Evolutionary conservation across 1,140 invertebrate genomes (phyloP), one percentile per base, ranked within the genome.

Genomic region (Magallana ariakensis): DNA sequence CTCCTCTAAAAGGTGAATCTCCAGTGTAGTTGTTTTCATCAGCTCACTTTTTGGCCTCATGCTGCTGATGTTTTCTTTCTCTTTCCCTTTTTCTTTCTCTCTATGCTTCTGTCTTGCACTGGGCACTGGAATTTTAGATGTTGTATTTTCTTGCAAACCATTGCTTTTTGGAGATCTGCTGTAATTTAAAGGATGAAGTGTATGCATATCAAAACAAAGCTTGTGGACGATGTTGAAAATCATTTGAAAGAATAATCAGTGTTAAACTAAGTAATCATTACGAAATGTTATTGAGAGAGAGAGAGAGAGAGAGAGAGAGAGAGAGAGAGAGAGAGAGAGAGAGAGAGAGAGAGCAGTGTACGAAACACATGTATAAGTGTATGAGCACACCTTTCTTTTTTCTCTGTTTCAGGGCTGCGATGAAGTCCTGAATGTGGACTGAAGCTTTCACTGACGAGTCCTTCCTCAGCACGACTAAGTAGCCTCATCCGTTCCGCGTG

Each of bases 401-500:
- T 56, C 3, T 55, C 80, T 54, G 33, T 46, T 2, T 26, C 66
- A 15, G 85, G 53, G 19, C 58, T 83, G 10, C 22, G 33, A 26
- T 75, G 22, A 22, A 19, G 66, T 26, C 46, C 60, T 13, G 84
- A 83, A 75, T 85, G 80, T 6, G 84, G 87, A 88, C 84, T 85
- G 19, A 82, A 55, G 53, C 84, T 85, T 46, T 81, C 80, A 58
- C 81, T 82, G 5, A 85, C 84, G 10, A 88, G 54, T 9, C 87
- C 87, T 66, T 88, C 87, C 54, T 88, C 87, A 15, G 87, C 87
- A 26, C 87, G 81, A 33, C 58, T 75, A 54, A 88, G 62, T 53
- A 88, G 75, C 60, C 83, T 85, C 87, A 88, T 88, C 13, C 85
- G 58, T 56, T 85, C 87, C n/a, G 87, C 87, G 83, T 83, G 87